Evolutionary conservation across 2,797 vertebrate species (phyloP).

Genomic region (Cynodonichthys magdalenae): DNA sequence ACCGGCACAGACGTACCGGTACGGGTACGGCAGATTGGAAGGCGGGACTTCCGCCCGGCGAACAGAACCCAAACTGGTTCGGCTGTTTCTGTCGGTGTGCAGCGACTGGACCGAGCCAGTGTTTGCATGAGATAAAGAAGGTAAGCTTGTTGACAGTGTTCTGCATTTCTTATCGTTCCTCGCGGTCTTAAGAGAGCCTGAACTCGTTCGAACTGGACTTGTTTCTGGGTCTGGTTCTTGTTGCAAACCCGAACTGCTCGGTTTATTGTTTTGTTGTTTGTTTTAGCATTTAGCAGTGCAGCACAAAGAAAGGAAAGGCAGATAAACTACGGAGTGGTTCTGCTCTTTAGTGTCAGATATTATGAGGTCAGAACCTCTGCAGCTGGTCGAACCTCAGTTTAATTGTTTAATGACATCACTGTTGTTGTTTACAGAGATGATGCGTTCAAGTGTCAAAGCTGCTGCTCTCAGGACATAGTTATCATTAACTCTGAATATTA

Average conservation of each 20-base stretch:
- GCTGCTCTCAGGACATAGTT: not conserved
- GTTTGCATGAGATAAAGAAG: slow-evolving; percentile 59
- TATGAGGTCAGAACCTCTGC: not conserved
- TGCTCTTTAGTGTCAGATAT: not conserved
- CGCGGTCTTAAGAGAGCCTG: not conserved
- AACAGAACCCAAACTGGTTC: slow-evolving; percentile 11
- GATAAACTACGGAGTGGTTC: not conserved
- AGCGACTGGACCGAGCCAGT: slow-evolving; percentile 33
- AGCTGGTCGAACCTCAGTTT: not conserved
- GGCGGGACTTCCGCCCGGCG: slow-evolving; percentile 69
- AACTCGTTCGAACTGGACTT: no score
- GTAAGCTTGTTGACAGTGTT: slow-evolving; percentile 55
- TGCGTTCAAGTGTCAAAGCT: slow-evolving; percentile 3
- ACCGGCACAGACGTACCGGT: not conserved
- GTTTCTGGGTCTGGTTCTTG: slow-evolving; percentile 4
- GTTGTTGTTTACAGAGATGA: not conserved
- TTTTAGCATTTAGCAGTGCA: slow-evolving; percentile 27
- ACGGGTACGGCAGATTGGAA: slow-evolving; percentile 11
- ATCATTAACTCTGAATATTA: not conserved
- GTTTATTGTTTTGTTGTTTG: not conserved
- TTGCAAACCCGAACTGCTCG: slow-evolving; percentile 27
- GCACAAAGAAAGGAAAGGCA: slow-evolving; percentile 11
- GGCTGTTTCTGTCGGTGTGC: slow-evolving; percentile 56
- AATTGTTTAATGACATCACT: slow-evolving; percentile 27
- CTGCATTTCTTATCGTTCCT: not conserved